Percentiles rank a stretch among this genome's conserved stretches.
These are phyloP conservation scores for Mesorhabditis belari DNA, from an alignment of 2,888 invertebrate species.

Conservation along the genomic window DNA sequence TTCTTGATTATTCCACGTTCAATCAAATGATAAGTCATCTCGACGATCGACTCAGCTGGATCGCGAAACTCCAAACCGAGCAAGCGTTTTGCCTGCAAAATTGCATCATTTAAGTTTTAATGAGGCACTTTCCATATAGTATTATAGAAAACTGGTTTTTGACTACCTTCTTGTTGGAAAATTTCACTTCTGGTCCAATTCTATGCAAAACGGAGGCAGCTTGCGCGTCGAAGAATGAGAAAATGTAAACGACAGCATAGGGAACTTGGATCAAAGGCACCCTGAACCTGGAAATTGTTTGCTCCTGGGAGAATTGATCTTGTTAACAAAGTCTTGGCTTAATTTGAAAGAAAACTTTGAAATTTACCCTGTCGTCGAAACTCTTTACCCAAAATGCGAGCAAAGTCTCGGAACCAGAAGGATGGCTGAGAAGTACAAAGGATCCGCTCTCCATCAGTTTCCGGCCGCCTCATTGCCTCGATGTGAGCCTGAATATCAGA, in stretches of 20 bases:
- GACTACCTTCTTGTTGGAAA: constrained; percentile 54
- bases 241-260: constrained; percentile 54
- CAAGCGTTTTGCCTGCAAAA: no score
- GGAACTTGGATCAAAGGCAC: constrained; percentile 55
- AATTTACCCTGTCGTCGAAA: constrained; percentile 55
- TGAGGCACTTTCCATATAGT: no score
- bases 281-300: constrained; percentile 47
- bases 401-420: constrained; percentile 59
- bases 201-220: constrained; percentile 54
- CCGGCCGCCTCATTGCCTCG: constrained; percentile 56
- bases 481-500: constrained; percentile 54
- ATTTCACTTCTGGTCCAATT: constrained; percentile 43
- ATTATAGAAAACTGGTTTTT: no score
- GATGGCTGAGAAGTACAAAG: constrained; percentile 40
- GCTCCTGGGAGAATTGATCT: neutral
- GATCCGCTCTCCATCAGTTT: constrained; percentile 57
- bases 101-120: no score
- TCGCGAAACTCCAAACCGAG: no score
- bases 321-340: neutral
- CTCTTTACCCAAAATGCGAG: constrained; percentile 56
- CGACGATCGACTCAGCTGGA: no score
- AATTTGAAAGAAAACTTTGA: no score
- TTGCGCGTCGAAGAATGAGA: constrained; percentile 56
- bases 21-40: no score
- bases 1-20: no score